Evolutionary conservation across 2,113 vertebrate genomes (phyloP), one percentile per base, ranked within the genome.

Genomic region (Sinocyclocheilus grahami): DNA sequence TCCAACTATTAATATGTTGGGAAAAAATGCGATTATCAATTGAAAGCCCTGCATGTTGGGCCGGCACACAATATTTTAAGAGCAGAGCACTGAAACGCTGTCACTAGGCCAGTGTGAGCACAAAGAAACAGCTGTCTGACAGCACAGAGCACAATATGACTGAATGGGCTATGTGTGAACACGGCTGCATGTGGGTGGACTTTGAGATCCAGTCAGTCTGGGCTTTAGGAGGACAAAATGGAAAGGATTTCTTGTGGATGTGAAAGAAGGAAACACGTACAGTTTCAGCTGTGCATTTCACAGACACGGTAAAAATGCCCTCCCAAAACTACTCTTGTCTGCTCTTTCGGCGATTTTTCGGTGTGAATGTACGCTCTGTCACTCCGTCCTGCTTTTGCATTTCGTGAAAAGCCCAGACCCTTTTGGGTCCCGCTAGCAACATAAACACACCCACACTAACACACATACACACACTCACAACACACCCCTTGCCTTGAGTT

Each of bases 391-490:
- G 87, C 90, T 93, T 82, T 87, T 90, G 91, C 88, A 92, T 95
- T 94, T 92, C 90, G 92, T 91, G 27, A 94, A 94, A 93, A 93
- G 91, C 93, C 84, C 92, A 89, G 92, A 93, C 93, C 91, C 86
- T 90, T 92, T 90, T 88, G 90, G 92, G 93, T 92, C 93, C 85
- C 90, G 90, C 92, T 93, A 90, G 90, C 93, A 95, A 94, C 88
- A 92, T 94, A 94, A 95, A 95, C 94, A 95, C 94, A 93, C 93
- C 92, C 88, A 82, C 80, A 82, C 62, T 27, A 65, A 16, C 80
- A 69, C 62, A 82, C 62, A 81, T 58, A 65, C 37, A 65, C 78
- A 82, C 14, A 48, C 62, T 51, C 62, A 69, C 80, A 82, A 69
- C 80, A 82, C 83, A 76, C 71, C 80, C 92, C 90, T 90, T 92